These are phyloP conservation scores for Clarias magur DNA, from an alignment of 2,113 vertebrate genomes.

Conservation along the genomic window DNA sequence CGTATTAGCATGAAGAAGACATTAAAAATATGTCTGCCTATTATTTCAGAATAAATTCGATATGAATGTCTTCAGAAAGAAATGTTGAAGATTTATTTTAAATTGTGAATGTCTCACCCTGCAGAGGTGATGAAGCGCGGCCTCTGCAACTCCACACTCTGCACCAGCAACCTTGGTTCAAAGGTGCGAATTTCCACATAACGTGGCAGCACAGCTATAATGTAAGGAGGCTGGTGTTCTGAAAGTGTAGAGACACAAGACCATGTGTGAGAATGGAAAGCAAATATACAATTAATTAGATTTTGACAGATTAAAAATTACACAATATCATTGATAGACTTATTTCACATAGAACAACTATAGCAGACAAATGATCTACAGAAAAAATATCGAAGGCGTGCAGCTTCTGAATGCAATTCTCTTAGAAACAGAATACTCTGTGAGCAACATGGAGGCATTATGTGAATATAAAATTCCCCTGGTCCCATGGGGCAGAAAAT, in stretches of 20 bases:
- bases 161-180: conserved; percentile 91
- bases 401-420: background rate
- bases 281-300: background rate
- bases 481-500: conserved; percentile 51
- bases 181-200: conserved; percentile 96
- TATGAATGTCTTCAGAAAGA: background rate
- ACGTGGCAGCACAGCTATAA: conserved; percentile 92
- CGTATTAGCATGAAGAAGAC: conserved; percentile 12
- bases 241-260: conserved; percentile 37
- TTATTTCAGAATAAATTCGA: background rate
- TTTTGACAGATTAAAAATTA: background rate
- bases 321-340: conserved; percentile 4
- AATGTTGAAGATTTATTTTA: conserved; percentile 1
- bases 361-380: background rate
- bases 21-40: background rate
- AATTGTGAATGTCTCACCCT: conserved; percentile 73
- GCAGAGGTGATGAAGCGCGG: conserved; percentile 95
- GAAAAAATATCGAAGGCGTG: background rate
- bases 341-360: background rate
- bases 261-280: background rate
- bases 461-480: conserved; percentile 20
- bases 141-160: conserved; percentile 94
- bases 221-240: conserved; percentile 98
- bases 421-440: background rate
- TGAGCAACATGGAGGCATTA: background rate